Evolutionary conservation across 2,797 vertebrate species (phyloP).

Genomic region (Tenualosa ilisha): DNA sequence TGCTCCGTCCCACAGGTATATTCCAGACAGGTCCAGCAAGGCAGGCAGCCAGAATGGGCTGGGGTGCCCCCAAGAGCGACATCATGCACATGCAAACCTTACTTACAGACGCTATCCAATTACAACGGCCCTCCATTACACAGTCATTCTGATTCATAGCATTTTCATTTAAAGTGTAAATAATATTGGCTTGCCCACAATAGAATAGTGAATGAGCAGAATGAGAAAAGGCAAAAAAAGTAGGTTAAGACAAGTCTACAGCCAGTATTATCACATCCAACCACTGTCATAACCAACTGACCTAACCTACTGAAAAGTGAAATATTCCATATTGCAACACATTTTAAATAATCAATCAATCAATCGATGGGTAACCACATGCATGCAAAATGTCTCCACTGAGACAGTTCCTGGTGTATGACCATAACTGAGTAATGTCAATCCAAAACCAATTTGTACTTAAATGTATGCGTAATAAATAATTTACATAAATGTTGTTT

Average conservation of each 20-base stretch:
- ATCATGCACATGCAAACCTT: background rate
- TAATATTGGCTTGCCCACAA: background rate
- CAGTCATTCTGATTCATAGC: background rate
- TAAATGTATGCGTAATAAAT: background rate
- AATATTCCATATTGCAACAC: background rate
- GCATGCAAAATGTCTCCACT: background rate
- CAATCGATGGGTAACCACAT: background rate
- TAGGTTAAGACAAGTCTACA: background rate
- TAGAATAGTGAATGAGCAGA: background rate
- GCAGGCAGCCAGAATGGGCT: background rate
- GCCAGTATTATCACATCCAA: background rate
- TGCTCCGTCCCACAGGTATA: background rate
- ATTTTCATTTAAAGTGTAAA: background rate
- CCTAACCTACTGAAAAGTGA: background rate
- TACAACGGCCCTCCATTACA: background rate
- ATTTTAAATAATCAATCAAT: background rate
- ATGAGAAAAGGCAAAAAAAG: background rate
- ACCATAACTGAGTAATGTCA: background rate
- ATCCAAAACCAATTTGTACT: background rate
- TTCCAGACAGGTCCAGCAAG: background rate
- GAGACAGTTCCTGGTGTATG: background rate
- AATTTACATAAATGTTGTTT: background rate
- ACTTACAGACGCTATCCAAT: too few relatives aligned
- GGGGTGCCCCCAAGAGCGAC: background rate
- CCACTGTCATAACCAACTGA: too few relatives aligned